Evolutionary conservation across 2,113 vertebrate genomes (phyloP), one percentile per base, ranked within the genome.

Genomic region (Pelmatolapia mariae): DNA sequence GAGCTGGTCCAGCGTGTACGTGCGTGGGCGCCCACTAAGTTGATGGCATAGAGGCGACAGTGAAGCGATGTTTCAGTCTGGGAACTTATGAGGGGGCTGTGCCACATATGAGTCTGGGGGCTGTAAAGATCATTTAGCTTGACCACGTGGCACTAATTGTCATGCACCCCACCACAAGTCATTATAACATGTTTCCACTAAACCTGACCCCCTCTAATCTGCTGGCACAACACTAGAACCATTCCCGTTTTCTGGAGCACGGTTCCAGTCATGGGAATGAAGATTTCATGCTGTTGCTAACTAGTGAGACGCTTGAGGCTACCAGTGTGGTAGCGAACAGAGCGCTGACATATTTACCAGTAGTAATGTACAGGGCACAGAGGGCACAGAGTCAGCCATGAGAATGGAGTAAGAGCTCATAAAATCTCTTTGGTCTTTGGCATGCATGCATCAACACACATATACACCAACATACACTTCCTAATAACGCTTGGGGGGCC

Each of bases 121-220:
- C 83, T 87, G 84, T 92, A 90, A 91, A 92, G 82, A 90, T 78
- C 73, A 85, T 90, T 66, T 68, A 81, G 33, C 54, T 73, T 68
- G 15, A 89, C 71, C 89, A 91, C 61, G 82, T 91, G 89, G 56
- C 92, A 79, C 52, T 89, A 89, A 91, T 80, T 87, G 87, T 90
- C 80, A 66, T 26, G 36, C 80, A 54, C 36, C 43, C 43, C 71
- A 76, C 52, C 43, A 50, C 66, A 83, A 83, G 82, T 82, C 81
- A 85, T 89, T 89, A 87, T 52, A 22, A 45, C 78, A 87, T 91
- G 80, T 95, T 94, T 95, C 93, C 89, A 92, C 80, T 76, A 54
- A 82, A 50, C 18, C 61, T 59, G 59, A 83, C 76, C n/a, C 2
- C 31, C n/a, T 61, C 54, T 71, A 86, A 86, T 80, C 47, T 78